These are phyloP conservation scores for Poeciliopsis prolifica DNA, from an alignment of 2,113 vertebrate genomes.

Conservation along the genomic window DNA sequence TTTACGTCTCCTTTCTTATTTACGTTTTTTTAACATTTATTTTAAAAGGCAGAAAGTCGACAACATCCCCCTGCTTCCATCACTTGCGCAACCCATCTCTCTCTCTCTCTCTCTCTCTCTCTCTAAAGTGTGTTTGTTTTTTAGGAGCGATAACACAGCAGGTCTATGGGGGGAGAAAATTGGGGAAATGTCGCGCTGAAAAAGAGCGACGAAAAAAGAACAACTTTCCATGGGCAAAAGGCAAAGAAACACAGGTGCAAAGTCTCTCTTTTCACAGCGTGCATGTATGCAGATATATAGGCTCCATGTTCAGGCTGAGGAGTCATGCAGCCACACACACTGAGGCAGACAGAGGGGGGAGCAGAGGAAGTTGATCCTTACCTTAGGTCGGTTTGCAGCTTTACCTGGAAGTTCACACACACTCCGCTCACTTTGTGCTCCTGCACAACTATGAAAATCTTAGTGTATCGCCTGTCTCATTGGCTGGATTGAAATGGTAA, in stretches of 20 bases:
- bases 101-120: background rate
- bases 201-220: background rate
- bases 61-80: slow-evolving; percentile 62
- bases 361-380: slow-evolving; percentile 46
- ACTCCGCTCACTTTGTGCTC: slow-evolving; percentile 53
- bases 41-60: slow-evolving; percentile 47
- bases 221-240: slow-evolving; percentile 52
- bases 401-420: slow-evolving; percentile 68
- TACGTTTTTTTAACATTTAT: background rate
- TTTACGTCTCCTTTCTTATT: slow-evolving; percentile 5
- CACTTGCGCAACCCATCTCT: slow-evolving; percentile 64
- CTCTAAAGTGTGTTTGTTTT: slow-evolving; percentile 30
- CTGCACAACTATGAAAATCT: slow-evolving; percentile 67
- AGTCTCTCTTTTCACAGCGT: slow-evolving; percentile 43
- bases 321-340: slow-evolving; percentile 30
- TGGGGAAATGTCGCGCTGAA: background rate
- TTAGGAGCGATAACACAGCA: slow-evolving; percentile 38
- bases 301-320: slow-evolving; percentile 61
- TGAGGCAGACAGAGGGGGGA: slow-evolving; percentile 11
- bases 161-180: slow-evolving; percentile 9
- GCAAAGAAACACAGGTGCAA: slow-evolving; percentile 69
- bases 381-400: slow-evolving; percentile 59
- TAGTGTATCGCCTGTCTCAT: slow-evolving; percentile 63
- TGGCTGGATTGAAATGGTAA: slow-evolving; percentile 67
- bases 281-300: slow-evolving; percentile 41